Base-by-base conservation (phyloP, 92 coral and sea anemone species). In the Metridium senile region DNA sequence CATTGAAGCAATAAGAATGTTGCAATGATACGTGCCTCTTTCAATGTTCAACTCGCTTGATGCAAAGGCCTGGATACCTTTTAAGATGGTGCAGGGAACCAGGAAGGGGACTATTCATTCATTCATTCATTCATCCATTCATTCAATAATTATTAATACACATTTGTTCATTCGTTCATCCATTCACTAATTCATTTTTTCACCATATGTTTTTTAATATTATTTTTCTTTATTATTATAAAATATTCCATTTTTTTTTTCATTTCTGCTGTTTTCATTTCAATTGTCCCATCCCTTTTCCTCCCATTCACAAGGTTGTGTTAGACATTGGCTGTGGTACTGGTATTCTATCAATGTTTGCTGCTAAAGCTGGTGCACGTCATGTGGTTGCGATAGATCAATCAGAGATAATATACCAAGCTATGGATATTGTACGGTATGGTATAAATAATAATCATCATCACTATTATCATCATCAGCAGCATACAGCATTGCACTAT, bases 311-410 rank as follows among this genome's bases (percentile, higher is more conserved):
- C 21, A 26, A 91, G 97, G 86, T 95, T 32, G 96, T 95, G 43
- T 54, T 95, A 23, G 99, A 95, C 72, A 66, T 95, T 56, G 99
- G 99, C 26, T 95, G 99, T 83, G 99, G 99, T n/a, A 87, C 99
- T 0, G 99, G 99, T 21, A 95, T 95, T 39, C 89, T 95, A 0
- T 95, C 97, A 59, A 95, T 95, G 97, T 95, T 95, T 87, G 99
- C 97, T 9, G 99, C 99, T 3, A 84, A 86, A 83, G 88, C 99
- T 63, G 97, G 99, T 21, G 99, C 99, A 19, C 82, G 79, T 22
- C 97, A 85, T 6, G 99, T 95, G 75, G 87, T 95, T 58, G 97
- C 96, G 61, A 85, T 95, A 27, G 99, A 95, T 75, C 97, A 95
- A 78, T 95, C 99, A 43, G 97, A 90, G 33, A 95, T 95, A 20